These are phyloP conservation scores for Microtus ochrogaster DNA, from an alignment of 2,113 vertebrate species.

Conservation along the genomic window DNA sequence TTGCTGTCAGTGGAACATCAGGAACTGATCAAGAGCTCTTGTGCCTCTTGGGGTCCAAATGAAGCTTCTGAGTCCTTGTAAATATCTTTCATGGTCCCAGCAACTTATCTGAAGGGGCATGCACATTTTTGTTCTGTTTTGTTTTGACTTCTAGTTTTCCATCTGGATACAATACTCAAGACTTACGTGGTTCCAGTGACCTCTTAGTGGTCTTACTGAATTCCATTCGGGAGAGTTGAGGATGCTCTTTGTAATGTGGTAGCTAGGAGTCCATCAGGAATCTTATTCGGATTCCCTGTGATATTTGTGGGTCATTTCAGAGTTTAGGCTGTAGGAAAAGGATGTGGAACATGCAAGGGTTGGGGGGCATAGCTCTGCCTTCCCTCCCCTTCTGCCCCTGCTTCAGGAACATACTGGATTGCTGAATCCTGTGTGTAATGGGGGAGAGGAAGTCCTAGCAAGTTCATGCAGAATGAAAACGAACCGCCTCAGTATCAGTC, in stretches of 20 bases:
- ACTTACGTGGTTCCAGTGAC: background rate
- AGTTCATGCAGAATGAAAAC: constrained; percentile 55
- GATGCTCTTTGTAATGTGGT: background rate
- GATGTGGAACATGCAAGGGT: background rate
- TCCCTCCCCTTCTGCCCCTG: background rate
- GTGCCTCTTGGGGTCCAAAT: background rate
- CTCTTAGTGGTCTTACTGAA: background rate
- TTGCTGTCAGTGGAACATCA: rapidly evolving
- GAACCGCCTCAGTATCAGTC: background rate
- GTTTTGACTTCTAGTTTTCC: background rate
- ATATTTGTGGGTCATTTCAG: background rate
- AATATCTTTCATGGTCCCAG: background rate
- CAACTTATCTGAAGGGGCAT: background rate
- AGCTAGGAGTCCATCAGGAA: background rate
- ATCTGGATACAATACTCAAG: background rate
- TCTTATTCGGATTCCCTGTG: background rate
- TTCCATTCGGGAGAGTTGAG: background rate
- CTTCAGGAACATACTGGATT: constrained; percentile 47
- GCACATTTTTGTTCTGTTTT: background rate
- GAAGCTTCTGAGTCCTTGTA: background rate
- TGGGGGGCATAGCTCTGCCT: background rate
- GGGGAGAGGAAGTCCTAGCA: constrained; percentile 33
- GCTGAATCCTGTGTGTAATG: background rate
- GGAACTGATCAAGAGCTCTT: background rate
- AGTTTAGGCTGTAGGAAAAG: constrained; percentile 4